Evolutionary conservation across 2,888 invertebrate genomes (phyloP).

Genomic region (Crematogaster levior): DNA sequence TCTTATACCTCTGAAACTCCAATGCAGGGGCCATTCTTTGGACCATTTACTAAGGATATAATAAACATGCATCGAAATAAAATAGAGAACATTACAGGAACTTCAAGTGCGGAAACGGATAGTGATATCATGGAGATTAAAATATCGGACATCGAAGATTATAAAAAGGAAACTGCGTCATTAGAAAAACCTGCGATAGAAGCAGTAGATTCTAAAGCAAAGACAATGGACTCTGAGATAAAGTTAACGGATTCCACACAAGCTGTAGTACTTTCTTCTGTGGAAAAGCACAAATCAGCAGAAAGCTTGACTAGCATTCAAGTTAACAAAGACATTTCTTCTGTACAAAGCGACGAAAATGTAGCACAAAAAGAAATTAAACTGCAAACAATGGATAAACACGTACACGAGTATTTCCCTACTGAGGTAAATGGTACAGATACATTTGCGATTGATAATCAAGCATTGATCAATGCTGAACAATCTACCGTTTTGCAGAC

Average conservation of each 20-base stretch:
- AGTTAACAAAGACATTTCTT: neutral
- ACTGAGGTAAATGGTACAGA: slow-evolving; percentile 76
- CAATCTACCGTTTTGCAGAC: slow-evolving; percentile 78
- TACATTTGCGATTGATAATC: slow-evolving; percentile 48
- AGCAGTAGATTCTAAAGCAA: neutral
- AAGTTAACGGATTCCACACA: slow-evolving; percentile 2
- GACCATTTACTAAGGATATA: slow-evolving; percentile 77
- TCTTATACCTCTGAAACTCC: slow-evolving; percentile 63
- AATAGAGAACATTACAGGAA: slow-evolving; percentile 64
- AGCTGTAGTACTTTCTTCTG: neutral
- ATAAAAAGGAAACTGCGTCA: neutral
- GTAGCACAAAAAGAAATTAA: slow-evolving; percentile 19
- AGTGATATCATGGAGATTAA: neutral
- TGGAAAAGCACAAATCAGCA: neutral
- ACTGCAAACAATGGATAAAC: slow-evolving; percentile 61
- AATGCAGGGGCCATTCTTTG: slow-evolving; percentile 78
- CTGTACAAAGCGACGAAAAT: slow-evolving; percentile 16
- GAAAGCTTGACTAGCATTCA: slow-evolving; percentile 1
- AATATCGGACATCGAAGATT: neutral
- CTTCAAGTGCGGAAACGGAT: neutral
- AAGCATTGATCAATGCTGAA: slow-evolving; percentile 75
- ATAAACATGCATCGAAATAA: slow-evolving; percentile 21
- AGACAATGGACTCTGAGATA: neutral
- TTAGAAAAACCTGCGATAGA: neutral
- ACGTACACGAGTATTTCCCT: slow-evolving; percentile 70